Base-by-base conservation (phyloP, 1,140 invertebrate genomes). In the Colletes gigas region DNA sequence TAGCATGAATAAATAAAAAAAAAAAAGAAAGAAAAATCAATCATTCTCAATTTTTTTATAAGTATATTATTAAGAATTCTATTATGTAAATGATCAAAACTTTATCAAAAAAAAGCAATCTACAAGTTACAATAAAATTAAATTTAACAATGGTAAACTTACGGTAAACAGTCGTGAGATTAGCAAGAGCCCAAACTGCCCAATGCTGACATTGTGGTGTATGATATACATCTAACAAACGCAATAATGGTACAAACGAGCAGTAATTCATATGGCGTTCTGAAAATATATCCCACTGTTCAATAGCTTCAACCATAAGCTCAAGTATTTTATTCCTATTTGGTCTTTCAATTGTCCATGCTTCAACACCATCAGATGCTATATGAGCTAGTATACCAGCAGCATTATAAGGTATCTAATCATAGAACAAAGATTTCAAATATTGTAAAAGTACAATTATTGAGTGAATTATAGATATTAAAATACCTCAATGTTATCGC, bases 141-240 rank as follows among this genome's bases (percentile, higher is more conserved):
- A 44, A 15, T 54, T 52, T 66, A 39, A 47, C 30, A 39, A 60
- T 8, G 54, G 10, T 76, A 85, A 89, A 96, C 97, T 96, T 94
- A 98, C 97, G 96, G 92, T 98, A 98, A 62, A 99, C 97, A 87
- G 95, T 96, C 15, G 98, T 99, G 21, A 99, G 95, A 94, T 99
- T 99, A 50, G 98, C 98, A 57, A 99, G 94, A 8, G 98, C 99
- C 98, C 98, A 99, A n/a, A 97, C 96, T 4, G 98, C 98, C 98
- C 98, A 99, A 90, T 98, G 96, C 91, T 99, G 98, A 92, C 98
- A 98, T 90, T 98, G 96, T 0, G 97, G 96, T 4, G 97, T 98
- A 83, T 98, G 96, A 89, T 96, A 96, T 71, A 97, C 95, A 82
- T 95, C 94, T 6, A 98, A 94, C 59, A 99, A 93, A 76, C 96